These are phyloP conservation scores for Platycnemis pennipes DNA, from an alignment of 2,888 invertebrate genomes.

Conservation along the genomic window DNA sequence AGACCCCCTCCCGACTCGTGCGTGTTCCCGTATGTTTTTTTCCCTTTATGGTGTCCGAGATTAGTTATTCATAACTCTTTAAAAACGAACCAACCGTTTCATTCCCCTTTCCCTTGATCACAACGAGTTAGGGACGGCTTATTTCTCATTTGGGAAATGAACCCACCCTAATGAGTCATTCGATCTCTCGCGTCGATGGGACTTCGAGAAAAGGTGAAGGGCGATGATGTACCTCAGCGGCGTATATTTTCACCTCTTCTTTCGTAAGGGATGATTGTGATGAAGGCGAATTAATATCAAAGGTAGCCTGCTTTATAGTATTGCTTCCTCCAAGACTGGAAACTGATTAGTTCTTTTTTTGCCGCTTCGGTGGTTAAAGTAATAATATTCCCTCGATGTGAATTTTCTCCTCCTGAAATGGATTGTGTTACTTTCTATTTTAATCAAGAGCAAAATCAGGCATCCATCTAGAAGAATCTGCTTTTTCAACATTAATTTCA, in stretches of 20 bases:
- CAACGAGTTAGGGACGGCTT: not conserved
- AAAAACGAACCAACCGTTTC: not conserved
- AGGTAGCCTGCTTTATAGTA: no score
- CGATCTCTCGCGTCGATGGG: not conserved
- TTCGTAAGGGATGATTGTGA: not conserved
- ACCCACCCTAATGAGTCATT: constrained; percentile 11
- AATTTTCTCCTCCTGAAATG: no score
- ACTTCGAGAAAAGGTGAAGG: not conserved
- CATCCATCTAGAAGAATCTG: no score
- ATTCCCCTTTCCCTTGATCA: constrained; percentile 48
- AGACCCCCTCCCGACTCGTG: not conserved
- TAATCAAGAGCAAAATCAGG: no score
- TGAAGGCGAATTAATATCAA: not conserved
- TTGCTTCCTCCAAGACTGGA: no score
- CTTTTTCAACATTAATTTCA: no score
- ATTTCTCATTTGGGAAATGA: constrained; percentile 55
- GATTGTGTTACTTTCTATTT: no score
- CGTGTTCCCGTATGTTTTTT: not conserved
- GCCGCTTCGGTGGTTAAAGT: no score
- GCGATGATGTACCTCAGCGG: not conserved
- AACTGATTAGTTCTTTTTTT: no score
- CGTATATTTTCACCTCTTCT: not conserved
- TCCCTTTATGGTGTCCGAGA: constrained; percentile 8
- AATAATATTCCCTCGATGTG: no score
- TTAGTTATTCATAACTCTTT: constrained; percentile 55